Percentiles rank a stretch among this genome's conserved stretches.
Evolutionary conservation across 2,888 invertebrate genomes (phyloP).

Genomic region (Temnothorax ravouxi): DNA sequence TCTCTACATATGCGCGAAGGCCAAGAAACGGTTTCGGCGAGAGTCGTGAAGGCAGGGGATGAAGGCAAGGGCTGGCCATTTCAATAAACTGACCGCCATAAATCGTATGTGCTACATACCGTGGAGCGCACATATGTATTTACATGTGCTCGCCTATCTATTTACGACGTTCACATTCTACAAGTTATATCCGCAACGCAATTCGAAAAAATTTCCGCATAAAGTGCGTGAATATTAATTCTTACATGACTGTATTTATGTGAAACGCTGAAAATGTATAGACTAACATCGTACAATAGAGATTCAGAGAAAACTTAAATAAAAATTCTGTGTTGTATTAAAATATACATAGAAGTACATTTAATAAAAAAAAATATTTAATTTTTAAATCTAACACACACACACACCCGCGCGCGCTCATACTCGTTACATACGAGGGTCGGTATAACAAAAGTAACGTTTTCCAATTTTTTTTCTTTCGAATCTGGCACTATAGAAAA

Average conservation of each 20-base stretch:
- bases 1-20: constrained; percentile 30
- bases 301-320: background rate
- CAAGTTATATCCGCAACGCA: constrained; percentile 29
- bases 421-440: too few relatives aligned
- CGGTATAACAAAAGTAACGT: too few relatives aligned
- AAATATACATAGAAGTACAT: background rate
- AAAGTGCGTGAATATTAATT: background rate
- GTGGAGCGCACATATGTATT: constrained; percentile 53
- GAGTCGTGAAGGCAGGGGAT: constrained; percentile 26
- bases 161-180: constrained; percentile 47
- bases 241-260: background rate
- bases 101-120: constrained; percentile 73
- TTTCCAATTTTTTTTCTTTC: too few relatives aligned
- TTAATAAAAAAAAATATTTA: background rate
- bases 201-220: background rate
- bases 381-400: background rate
- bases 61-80: constrained; percentile 70
- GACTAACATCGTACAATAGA: background rate
- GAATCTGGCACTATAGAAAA: too few relatives aligned
- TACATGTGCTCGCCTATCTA: constrained; percentile 59
- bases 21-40: constrained; percentile 48
- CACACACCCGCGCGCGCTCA: background rate
- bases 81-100: constrained; percentile 83
- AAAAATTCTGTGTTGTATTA: background rate
- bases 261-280: background rate